Evolutionary conservation across 2,113 vertebrate species (phyloP).

Genomic region (Ciconia maguari): DNA sequence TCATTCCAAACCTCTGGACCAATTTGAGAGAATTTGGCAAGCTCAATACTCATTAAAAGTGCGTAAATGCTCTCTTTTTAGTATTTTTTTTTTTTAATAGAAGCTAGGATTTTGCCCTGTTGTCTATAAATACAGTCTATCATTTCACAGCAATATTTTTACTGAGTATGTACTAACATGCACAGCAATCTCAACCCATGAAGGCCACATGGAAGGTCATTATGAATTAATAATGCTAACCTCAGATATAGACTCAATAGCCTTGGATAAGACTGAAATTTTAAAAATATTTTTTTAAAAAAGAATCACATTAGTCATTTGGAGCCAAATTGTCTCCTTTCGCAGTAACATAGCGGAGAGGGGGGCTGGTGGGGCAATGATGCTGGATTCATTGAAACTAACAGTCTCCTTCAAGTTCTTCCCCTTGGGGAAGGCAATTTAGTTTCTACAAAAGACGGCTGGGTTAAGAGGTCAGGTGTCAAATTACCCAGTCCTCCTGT

Average conservation of each 20-base stretch:
- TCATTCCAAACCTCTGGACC: constrained; percentile 36
- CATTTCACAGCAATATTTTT: background rate
- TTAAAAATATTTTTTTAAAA: background rate
- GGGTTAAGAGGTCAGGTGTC: background rate
- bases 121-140: constrained; percentile 16
- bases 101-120: background rate
- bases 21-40: constrained; percentile 45
- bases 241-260: background rate
- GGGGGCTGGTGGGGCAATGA: background rate
- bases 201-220: constrained; percentile 21
- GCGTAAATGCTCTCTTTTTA: constrained; percentile 3
- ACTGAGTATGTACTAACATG: background rate
- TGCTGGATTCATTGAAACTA: background rate
- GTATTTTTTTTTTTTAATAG: constrained; percentile 7
- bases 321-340: background rate
- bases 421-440: background rate
- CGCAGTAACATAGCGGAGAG: rapidly evolving
- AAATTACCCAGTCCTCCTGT: background rate
- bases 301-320: background rate
- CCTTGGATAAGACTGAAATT: background rate
- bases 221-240: constrained; percentile 20
- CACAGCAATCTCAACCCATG: background rate
- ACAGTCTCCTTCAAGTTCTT: background rate
- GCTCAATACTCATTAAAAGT: constrained; percentile 21
- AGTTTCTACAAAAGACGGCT: background rate